Evolutionary conservation across 2,888 invertebrate species (phyloP).

Genomic region (Microplitis manilae): DNA sequence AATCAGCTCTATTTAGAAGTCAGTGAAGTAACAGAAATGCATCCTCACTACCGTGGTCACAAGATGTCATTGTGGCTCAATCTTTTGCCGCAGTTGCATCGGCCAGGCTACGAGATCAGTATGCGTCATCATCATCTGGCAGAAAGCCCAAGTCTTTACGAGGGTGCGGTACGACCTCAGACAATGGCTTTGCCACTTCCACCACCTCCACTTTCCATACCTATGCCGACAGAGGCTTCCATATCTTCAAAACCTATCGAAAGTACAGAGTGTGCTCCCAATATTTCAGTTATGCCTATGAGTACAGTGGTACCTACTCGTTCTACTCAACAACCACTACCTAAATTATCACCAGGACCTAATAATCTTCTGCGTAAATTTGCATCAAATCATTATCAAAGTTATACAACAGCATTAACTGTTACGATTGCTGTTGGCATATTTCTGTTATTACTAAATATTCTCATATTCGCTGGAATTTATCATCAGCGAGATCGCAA

Average conservation of each 20-base stretch:
- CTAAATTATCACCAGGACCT: slow-evolving; percentile 76
- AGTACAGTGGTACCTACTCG: slow-evolving; percentile 62
- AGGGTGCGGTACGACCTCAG: slow-evolving; percentile 85
- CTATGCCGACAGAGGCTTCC: slow-evolving; percentile 73
- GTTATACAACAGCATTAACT: slow-evolving; percentile 89
- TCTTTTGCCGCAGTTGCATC: slow-evolving; percentile 90
- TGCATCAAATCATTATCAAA: slow-evolving; percentile 88
- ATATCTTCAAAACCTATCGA: slow-evolving; percentile 72
- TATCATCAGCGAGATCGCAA: slow-evolving; percentile 84
- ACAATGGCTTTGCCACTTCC: slow-evolving; percentile 78
- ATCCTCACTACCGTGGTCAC: slow-evolving; percentile 94
- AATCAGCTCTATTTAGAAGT: slow-evolving; percentile 88
- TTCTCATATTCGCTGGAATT: slow-evolving; percentile 90
- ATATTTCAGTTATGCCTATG: slow-evolving; percentile 72
- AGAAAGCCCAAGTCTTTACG: slow-evolving; percentile 73
- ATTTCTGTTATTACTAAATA: slow-evolving; percentile 85
- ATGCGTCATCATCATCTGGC: slow-evolving; percentile 92
- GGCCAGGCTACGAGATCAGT: slow-evolving; percentile 87
- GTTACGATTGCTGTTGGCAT: slow-evolving; percentile 91
- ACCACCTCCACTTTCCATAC: slow-evolving; percentile 72
- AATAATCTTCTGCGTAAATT: slow-evolving; percentile 82
- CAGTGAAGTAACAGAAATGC: slow-evolving; percentile 78
- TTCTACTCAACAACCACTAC: slow-evolving; percentile 59
- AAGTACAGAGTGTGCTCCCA: slow-evolving; percentile 82
- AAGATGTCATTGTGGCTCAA: slow-evolving; percentile 95